Conservation (phyloP, 53 echinoderm and acorn worm species). For the Echinarachnius parma region DNA sequence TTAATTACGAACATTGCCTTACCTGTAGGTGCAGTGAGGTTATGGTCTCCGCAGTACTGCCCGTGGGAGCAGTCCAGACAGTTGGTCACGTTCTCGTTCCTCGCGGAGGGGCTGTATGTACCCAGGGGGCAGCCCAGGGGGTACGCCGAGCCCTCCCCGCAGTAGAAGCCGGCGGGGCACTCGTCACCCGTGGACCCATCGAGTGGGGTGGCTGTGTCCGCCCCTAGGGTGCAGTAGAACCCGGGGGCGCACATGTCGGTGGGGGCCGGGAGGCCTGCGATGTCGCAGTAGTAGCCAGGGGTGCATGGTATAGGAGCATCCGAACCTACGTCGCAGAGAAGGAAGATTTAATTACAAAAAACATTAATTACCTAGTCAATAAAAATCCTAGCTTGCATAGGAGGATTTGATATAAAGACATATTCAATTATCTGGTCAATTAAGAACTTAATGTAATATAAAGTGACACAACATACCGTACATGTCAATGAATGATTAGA, state of each 20-base stretch:
- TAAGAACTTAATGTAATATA: no score
- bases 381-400: no score
- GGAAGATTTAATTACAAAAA: not conserved
- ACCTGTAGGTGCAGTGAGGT: conserved; percentile 87
- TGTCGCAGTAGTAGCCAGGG: conserved; percentile 89
- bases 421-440: no score
- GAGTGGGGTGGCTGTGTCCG: conserved; percentile 69
- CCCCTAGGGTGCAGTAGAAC: conserved; percentile 82
- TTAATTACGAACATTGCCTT: no score
- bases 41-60: conserved; percentile 92
- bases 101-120: conserved; percentile 68
- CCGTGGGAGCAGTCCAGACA: conserved; percentile 76
- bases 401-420: no score
- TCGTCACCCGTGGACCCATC: conserved; percentile 82
- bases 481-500: no score
- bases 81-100: conserved; percentile 79
- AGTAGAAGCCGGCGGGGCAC: conserved; percentile 94
- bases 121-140: conserved; percentile 80
- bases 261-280: conserved; percentile 66
- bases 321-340: conserved; percentile 52
- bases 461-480: no score
- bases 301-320: conserved; percentile 75
- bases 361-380: no score
- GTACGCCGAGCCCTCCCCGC: conserved; percentile 69
- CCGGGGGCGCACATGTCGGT: conserved; percentile 75